Base-by-base conservation (phyloP, 2,888 invertebrate genomes). In the Drosophila rellima region DNA sequence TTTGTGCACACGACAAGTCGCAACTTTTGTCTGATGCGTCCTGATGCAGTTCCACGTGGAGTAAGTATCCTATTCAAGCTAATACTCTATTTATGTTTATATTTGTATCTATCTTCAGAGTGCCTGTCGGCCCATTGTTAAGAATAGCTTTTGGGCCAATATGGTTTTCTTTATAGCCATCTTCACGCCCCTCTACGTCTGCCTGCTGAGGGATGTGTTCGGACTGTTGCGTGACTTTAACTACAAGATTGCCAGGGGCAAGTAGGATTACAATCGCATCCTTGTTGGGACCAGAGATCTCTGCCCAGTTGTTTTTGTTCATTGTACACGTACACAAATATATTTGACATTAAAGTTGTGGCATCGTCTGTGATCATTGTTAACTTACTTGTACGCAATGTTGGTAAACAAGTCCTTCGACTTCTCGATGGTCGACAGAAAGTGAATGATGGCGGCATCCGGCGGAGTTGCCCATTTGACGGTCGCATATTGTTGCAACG, bases 401-500 rank as follows among this genome's bases (percentile, higher is more conserved):
- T 95, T 95, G 33, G 95, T 95, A 93, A 97, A 98, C 91, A 98
- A 96, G 84, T 96, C 96, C 92, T 96, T 96, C 66, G 96, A 96
- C 88, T 94, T 94, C 20, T 95, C 94, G 55, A 95, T 94, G 13
- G 94, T 94, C 7, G 95, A 94, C 10, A 95, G 93, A 88, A 95
- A 95, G 80, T 94, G 94, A 26, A 94, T 90, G 51, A 95, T 94
- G 81, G 95, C 94, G 0, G 94, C 94, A 79, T 95, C 95, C 6
- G 95, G 95, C 0, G 95, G 94, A 0, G 95, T 94, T 0, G 94
- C 93, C 80, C 95, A 93, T 39, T 95, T 93, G 0, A 94, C 94
- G 2, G 93, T 93, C 54, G 94, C 93, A 15, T 94, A 92, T 13
- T 39, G 94, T 91, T 44, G 70, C 91, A 83, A 64, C 90, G 80